These are phyloP conservation scores for Styela clava DNA, from an alignment of 23 tunicate species.

Conservation along the genomic window DNA sequence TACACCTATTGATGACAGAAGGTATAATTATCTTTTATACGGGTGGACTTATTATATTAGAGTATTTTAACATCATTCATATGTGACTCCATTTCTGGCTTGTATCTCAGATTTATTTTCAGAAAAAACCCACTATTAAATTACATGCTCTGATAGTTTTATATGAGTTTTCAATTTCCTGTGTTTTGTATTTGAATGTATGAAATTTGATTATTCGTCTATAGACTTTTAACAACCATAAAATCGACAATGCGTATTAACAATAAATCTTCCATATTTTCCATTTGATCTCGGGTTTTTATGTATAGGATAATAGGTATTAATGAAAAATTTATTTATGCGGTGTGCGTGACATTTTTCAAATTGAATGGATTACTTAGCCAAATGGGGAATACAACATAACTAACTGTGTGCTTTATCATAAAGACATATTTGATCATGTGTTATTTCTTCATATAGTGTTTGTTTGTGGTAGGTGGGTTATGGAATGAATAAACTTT, in stretches of 20 bases:
- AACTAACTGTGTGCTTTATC: too few relatives aligned
- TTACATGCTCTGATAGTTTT: not conserved
- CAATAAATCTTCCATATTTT: not conserved
- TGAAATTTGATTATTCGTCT: not conserved
- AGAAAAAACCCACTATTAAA: not conserved
- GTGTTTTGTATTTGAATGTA: not conserved
- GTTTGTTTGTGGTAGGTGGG: too few relatives aligned
- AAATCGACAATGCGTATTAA: not conserved
- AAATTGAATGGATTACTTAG: slow-evolving; percentile 1
- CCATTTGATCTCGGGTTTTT: not conserved
- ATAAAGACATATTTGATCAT: too few relatives aligned
- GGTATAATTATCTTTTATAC: too few relatives aligned
- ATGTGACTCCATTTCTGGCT: too few relatives aligned
- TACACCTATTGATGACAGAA: too few relatives aligned
- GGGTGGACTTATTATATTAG: too few relatives aligned
- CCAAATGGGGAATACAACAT: not conserved
- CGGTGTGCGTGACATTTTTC: not conserved
- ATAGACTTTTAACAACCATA: not conserved
- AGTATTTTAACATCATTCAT: too few relatives aligned
- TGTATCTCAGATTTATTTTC: too few relatives aligned
- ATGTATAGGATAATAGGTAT: not conserved
- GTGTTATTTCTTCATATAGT: too few relatives aligned
- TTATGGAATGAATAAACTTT: too few relatives aligned
- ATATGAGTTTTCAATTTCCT: not conserved
- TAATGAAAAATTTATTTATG: not conserved